Percentiles rank a stretch among this genome's conserved stretches.
phyloP scores from a whole-genome alignment of 2,113 vertebrate species.

The Anolis carolinensis region DNA sequence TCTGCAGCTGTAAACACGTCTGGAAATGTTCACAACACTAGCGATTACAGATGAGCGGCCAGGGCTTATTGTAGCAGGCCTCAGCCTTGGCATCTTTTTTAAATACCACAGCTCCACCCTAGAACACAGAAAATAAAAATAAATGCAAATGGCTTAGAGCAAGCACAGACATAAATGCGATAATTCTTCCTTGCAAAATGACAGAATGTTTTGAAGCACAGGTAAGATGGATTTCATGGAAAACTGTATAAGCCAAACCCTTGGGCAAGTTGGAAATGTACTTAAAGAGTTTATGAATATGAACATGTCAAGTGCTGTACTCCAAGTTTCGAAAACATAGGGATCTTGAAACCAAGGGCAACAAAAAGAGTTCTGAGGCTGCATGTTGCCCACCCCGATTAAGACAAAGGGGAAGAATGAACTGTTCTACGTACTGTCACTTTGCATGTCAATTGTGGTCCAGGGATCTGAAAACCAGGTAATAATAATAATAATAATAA shows the following conservation, averaged over 20 bases:
- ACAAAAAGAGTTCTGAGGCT: too few species aligned
- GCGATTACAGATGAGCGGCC: not conserved
- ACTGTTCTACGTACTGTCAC: not conserved
- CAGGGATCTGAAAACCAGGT: too few species aligned
- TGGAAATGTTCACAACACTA: not conserved
- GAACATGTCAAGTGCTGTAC: not conserved
- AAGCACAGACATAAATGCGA: not conserved
- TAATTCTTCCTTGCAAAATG: not conserved
- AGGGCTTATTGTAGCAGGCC: not conserved
- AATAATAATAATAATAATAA: too few species aligned
- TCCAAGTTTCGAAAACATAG: not conserved
- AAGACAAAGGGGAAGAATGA: not conserved
- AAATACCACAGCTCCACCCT: not conserved
- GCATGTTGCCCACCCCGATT: too few species aligned
- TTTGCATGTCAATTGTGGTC: not conserved
- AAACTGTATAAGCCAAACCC: not conserved
- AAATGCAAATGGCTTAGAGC: not conserved
- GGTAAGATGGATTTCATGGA: not conserved
- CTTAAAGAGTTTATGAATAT: not conserved
- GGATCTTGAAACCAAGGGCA: too few species aligned
- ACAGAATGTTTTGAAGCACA: not conserved
- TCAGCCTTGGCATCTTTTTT: not conserved
- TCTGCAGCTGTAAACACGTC: not conserved
- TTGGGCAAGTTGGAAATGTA: not conserved
- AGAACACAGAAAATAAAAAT: not conserved